Evolutionary conservation across 2,113 vertebrate species (phyloP), one percentile per base, ranked within the genome.

Genomic region (Phylloscopus whistleri): DNA sequence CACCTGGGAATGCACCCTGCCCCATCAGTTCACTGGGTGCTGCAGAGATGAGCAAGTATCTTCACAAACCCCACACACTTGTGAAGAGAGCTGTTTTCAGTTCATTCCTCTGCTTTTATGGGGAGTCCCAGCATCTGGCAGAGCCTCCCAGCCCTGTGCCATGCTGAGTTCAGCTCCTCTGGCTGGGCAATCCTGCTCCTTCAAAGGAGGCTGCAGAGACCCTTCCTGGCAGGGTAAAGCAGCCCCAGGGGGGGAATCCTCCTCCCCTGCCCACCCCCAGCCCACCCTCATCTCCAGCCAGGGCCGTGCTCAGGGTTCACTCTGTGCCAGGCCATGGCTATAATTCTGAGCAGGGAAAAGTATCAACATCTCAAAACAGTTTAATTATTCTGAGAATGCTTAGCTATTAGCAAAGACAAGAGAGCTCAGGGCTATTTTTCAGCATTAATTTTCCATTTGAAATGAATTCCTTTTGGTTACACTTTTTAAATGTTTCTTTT

Each of bases 401-500:
- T 98, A 97, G 98, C 98, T 98, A 98, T 98, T 98, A 98, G 97
- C 97, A 97, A 97, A 97, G 98, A 97, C 98, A 98, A 98, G 98
- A 98, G 97, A 98, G 98, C 98, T 98, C 97, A 98, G 98, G 98
- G 98, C 98, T 97, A 98, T 98, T 98, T 98, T 98, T 98, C 98
- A 98, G 98, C 98, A 98, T 98, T 98, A 98, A 98, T 98, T 98
- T 98, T 98, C 98, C 98, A 98, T 98, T 98, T 97, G 98, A 98
- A 98, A 98, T 98, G 98, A 98, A 98, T 98, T 98, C 98, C 98
- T 98, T 98, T 98, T 98, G 98, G 98, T 98, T 98, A 98, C 98
- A 98, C 98, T 98, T 98, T 98, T 98, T 98, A 98, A 98, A 98
- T 98, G 98, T 98, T 98, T 98, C 98, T 98, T 98, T 98, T 98